These are phyloP conservation scores for Microchirus variegatus DNA, from an alignment of 2,797 vertebrate genomes.

Conservation along the genomic window DNA sequence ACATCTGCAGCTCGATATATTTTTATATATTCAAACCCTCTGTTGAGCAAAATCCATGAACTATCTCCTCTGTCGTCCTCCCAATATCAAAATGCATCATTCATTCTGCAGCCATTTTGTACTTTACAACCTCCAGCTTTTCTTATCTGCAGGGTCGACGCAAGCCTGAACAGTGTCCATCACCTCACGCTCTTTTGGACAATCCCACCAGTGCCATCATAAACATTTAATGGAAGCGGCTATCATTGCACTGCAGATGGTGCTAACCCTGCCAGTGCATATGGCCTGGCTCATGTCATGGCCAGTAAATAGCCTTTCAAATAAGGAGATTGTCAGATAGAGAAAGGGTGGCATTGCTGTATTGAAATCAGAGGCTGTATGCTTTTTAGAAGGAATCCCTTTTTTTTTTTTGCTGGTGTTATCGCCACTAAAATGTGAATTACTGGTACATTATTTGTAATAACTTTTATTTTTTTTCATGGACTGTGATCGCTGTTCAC, in stretches of 20 bases:
- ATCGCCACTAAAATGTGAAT: too few relatives aligned
- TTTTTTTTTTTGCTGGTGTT: too few relatives aligned
- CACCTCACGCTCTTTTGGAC: conserved; percentile 60
- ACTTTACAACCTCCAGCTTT: conserved; percentile 21
- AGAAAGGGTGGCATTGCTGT: conserved; percentile 28
- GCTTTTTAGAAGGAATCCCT: neutral
- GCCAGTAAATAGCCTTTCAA: conserved; percentile 65
- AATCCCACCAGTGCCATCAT: conserved; percentile 56
- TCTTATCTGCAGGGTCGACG: conserved; percentile 70
- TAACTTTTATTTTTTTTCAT: too few relatives aligned
- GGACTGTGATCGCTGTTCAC: too few relatives aligned
- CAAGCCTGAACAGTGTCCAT: conserved; percentile 9
- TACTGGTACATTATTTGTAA: too few relatives aligned
- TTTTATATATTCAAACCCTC: too few relatives aligned
- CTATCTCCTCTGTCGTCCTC: too few relatives aligned
- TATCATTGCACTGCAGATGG: conserved; percentile 78
- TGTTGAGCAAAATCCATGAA: too few relatives aligned
- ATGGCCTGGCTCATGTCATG: conserved; percentile 40
- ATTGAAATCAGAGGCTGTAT: conserved; percentile 27
- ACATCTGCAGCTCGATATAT: too few relatives aligned
- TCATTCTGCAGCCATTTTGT: too few relatives aligned
- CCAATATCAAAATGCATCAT: too few relatives aligned
- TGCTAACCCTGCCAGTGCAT: conserved; percentile 41
- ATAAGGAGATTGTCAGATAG: conserved; percentile 48
- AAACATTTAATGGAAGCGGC: conserved; percentile 77